phyloP scores from a whole-genome alignment of 2,888 invertebrate species.

The Hyposoter dolosus region DNA sequence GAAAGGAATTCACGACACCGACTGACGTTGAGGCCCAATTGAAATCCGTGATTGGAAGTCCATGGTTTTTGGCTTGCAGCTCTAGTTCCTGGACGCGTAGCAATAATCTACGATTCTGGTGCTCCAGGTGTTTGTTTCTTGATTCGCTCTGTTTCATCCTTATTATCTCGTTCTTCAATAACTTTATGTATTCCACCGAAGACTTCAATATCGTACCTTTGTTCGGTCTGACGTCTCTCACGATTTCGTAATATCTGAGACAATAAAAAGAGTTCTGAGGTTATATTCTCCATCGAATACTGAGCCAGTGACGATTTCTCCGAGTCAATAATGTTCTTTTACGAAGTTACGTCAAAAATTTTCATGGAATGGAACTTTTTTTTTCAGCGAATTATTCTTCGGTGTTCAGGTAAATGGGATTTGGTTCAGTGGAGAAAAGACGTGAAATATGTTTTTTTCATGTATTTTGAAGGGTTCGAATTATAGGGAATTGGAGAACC shows the following conservation, averaged over 20 bases:
- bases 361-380: neutral
- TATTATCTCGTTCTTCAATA: conserved; percentile 90
- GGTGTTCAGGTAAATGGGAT: neutral
- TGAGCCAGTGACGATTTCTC: too few relatives aligned
- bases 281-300: neutral
- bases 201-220: conserved; percentile 99
- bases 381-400: neutral
- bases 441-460: neutral
- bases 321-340: too few relatives aligned
- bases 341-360: neutral
- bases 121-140: conserved; percentile 92
- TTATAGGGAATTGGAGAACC: neutral
- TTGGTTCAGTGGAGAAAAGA: too few relatives aligned
- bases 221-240: conserved; percentile 95
- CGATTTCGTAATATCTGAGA: conserved; percentile 92
- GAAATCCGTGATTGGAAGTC: conserved; percentile 88
- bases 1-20: conserved; percentile 77
- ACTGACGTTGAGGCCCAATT: conserved; percentile 85
- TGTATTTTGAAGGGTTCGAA: neutral
- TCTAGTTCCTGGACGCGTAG: conserved; percentile 94
- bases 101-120: conserved; percentile 92
- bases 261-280: conserved; percentile 6
- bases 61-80: conserved; percentile 91
- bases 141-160: conserved; percentile 91
- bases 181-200: conserved; percentile 98